phyloP scores from a whole-genome alignment of 2,113 vertebrate species.

The Coptodon rendalli region DNA sequence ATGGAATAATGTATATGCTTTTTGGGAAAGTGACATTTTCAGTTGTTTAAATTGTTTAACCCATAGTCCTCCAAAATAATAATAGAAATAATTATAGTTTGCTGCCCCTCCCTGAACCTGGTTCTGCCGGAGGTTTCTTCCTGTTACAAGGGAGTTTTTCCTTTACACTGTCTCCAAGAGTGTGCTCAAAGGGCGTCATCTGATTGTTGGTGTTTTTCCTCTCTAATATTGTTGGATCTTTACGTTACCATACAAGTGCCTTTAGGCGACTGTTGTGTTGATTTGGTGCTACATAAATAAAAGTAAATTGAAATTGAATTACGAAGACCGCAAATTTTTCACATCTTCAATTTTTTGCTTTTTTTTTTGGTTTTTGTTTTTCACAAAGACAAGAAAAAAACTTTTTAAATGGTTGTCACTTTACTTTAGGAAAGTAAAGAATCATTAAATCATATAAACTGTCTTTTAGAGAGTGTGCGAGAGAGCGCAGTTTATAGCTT shows the following conservation, averaged over 20 bases:
- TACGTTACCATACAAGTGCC: background rate
- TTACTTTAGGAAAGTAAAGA: background rate
- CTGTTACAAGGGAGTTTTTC: background rate
- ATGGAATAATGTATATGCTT: background rate
- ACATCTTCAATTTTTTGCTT: background rate
- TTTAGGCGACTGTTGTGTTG: background rate
- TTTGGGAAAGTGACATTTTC: background rate
- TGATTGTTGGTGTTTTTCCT: background rate
- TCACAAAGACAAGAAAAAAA: background rate
- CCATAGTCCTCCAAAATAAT: background rate
- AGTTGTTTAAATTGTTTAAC: background rate
- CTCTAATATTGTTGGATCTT: background rate
- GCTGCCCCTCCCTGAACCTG: background rate
- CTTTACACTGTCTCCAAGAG: background rate
- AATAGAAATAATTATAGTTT: background rate
- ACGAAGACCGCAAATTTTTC: background rate
- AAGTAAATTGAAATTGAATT: background rate
- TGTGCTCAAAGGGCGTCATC: background rate
- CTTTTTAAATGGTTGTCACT: background rate
- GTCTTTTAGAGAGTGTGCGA: background rate
- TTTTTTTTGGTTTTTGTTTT: accelerated
- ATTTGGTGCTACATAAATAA: background rate
- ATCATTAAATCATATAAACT: background rate
- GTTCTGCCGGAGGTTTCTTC: background rate
- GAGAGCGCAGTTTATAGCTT: background rate